Base-by-base conservation (phyloP, 2,797 vertebrate species). In the Lepidocolaptes lacrymiger region DNA sequence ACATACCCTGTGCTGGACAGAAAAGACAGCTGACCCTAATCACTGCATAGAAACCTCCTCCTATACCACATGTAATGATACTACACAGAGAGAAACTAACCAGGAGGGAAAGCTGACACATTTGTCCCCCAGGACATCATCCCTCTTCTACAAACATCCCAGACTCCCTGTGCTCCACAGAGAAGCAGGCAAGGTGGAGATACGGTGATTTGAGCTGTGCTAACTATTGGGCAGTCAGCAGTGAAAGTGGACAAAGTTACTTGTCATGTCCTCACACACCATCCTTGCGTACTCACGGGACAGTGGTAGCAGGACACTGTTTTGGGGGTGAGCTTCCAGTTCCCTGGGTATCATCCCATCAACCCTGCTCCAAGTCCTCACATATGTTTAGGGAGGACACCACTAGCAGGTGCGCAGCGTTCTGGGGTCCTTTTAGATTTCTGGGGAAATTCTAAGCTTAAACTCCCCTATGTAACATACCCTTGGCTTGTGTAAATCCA, bases 321-420 rank as follows among this genome's bases (percentile, higher is more conserved):
- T 89, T 30, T 68, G 51, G 71, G 26, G 18, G 20, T 39, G 61
- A 85, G 32, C 32, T 69, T 64, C 55, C 34, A 39, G 22, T 17
- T 74, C 51, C n/a, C 21, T 28, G 19, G 20, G 19, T 58, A 37
- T 49, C 69, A 68, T 43, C n/a, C 24, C 51, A 68, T 43, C 26
- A 49, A 41, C 30, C 39, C 17, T 37, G 30, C 19, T 69, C 44
- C 24, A 73, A 15, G 24, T 44, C 39, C 46, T 81, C 2, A 0
- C 1, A 0, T 0, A 0, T 2, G 2, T 49, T 71, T 20, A 44
- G 48, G 71, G 37, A 54, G 3, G 28, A 32, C 64, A 81, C 36
- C 17, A 8, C 39, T 37, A 54, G 55, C 13, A 48, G 15, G 26
- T 14, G 6, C 36, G 20, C 20, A 51, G 37, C 16, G 7, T 61